phyloP scores from a whole-genome alignment of 2,888 invertebrate species.

The Drosophila kokeensis region DNA sequence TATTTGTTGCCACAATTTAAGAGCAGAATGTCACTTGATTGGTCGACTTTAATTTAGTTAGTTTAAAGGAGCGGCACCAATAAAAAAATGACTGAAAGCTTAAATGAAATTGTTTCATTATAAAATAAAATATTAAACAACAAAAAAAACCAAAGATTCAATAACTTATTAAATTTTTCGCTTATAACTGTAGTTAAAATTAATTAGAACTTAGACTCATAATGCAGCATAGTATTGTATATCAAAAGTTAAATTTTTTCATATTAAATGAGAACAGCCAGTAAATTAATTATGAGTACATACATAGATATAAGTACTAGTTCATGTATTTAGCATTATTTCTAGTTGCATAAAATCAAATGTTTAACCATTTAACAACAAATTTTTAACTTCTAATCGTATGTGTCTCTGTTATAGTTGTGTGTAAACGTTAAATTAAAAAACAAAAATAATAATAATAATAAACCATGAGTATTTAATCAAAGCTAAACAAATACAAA shows the following conservation, averaged over 20 bases:
- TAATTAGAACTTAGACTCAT: conserved; percentile 32
- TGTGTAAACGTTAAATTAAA: conserved; percentile 39
- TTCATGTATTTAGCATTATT: conserved; percentile 56
- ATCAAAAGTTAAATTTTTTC: conserved; percentile 64
- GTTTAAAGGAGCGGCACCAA: conserved; percentile 53
- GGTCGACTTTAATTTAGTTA: conserved; percentile 51
- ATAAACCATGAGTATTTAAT: conserved; percentile 45
- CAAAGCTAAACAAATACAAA: conserved; percentile 37
- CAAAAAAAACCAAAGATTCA: conserved; percentile 27
- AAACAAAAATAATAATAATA: background rate
- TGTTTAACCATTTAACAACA: conserved; percentile 58
- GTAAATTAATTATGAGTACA: conserved; percentile 45
- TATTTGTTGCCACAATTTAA: conserved; percentile 42
- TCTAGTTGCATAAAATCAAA: conserved; percentile 56
- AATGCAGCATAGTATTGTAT: conserved; percentile 43
- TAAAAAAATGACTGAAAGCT: conserved; percentile 71
- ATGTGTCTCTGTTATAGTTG: conserved; percentile 66
- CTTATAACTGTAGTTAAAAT: conserved; percentile 64
- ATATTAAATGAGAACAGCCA: conserved; percentile 38
- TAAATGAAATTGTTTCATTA: conserved; percentile 75
- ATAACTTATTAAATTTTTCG: conserved; percentile 51
- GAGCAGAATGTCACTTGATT: conserved; percentile 24
- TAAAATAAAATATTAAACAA: conserved; percentile 35
- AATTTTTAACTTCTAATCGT: conserved; percentile 67
- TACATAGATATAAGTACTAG: conserved; percentile 44